Base-by-base conservation (phyloP, 1,140 invertebrate species). In the Drosophila nigrodunni region DNA sequence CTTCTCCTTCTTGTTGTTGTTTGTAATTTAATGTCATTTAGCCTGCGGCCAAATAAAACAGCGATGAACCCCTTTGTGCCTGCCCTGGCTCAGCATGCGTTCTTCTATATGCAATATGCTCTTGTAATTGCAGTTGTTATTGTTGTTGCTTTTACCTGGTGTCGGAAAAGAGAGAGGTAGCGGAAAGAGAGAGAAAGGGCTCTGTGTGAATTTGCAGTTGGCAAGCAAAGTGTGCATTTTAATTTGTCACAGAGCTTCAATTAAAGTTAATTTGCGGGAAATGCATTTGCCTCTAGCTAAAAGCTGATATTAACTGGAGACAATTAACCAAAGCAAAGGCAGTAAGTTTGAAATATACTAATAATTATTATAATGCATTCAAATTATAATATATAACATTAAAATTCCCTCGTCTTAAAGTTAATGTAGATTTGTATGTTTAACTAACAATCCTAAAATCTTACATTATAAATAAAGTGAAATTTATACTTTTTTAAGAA, bases 21-120 rank as follows among this genome's bases (percentile, higher is more conserved):
- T 76, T 80, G 74, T 78, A 88, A 91, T 91, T 91, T 90, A 88
- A 91, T 79, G 81, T 83, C 74, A 81, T 75, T 91, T 79, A 77
- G 88, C 88, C 88, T 88, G 78, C 73, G 88, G 88, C 88, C 61
- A 85, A 88, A 77, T 67, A 79, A 73, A 78, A 73, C 61, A 43
- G 60, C 62, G 41, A 62, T 30, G 46, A 57, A 70, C 52, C 78
- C 66, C 58, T 70, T 69, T 62, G 65, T 61, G 44, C 59, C 58
- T 49, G 47, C 54, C 49, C 46, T 68, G 13, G 68, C 58, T 44
- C 73, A 71, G 73, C 57, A 37, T 58, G 25, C 25, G 6, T 30
- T 30, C 25, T 5, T 4, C 25, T 30, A 30, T 30, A 30, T 30
- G 67, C 67, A 70, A 37, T 57, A 58, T 44, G 69, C 43, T 77